Base-by-base conservation (phyloP, 2,113 vertebrate species). In the Ammodytes dubius region DNA sequence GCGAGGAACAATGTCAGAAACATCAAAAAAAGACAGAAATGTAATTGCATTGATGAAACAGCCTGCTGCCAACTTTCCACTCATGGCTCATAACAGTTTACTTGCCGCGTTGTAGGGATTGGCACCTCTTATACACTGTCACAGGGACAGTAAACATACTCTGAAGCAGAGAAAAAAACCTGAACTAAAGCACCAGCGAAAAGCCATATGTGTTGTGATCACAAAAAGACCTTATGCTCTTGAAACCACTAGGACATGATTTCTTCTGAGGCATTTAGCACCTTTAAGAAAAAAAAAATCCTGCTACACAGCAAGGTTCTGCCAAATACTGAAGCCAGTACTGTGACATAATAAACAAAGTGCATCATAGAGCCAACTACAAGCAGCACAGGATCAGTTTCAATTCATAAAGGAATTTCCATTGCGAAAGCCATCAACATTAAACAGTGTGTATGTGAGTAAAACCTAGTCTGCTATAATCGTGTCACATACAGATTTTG, bases 71-170 rank as follows among this genome's bases (percentile, higher is more conserved):
- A 94, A 91, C 91, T 95, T 95, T 95, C 94, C 94, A 77, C 84
- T 93, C 90, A 92, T 93, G 80, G 46, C 68, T 93, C 94, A 94
- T 89, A 87, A 93, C 92, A 89, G 92, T 95, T 95, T 95, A 94
- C 88, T 67, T 52, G 79, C 70, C 73, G 80, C 71, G 45, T 84
- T 90, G 87, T 85, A 81, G 77, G 50, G 87, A 93, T 89, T 90
- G 89, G 86, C 89, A 91, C 78, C 81, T 85, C 84, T 88, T 90
- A 91, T 87, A 94, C 93, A 94, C 84, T 88, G 91, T 91, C 84
- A 88, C 81, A 61, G 61, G 54, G 79, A 86, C 76, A 81, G 86
- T 93, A 94, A 93, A 93, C 92, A 94, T 7, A 39, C 74, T 83
- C 49, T 70, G 66, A 77, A 1, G 70, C 57, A 74, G 66, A 84